Base-by-base conservation (phyloP, 2,888 invertebrate species). In the Antheraea assamensis region DNA sequence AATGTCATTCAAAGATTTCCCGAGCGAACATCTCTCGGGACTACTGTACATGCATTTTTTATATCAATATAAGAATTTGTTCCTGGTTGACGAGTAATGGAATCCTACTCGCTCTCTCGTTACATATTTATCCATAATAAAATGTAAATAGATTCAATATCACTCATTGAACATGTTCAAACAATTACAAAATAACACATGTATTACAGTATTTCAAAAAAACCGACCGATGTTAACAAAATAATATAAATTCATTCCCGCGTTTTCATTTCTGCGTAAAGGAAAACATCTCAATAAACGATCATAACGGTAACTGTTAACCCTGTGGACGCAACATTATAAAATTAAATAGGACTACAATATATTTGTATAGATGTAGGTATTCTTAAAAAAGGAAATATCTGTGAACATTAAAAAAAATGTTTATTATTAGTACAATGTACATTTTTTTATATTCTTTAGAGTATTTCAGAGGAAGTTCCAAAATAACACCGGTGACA, bases 1-100 rank as follows among this genome's bases (percentile, higher is more conserved):
- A 85, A 88, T 88, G 85, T 84, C 90, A 91, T 92, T 92, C 90
- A 92, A 85, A 89, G 90, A 90, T 91, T 92, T 92, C 82, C 88
- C 88, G 85, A 84, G 85, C 85, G 84, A 81, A 84, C 81, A 81
- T 85, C 85, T 81, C 85, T 78, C 82, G 79, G 68, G 82, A 81
- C 85, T 85, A 86, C 87, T 83, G 88, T 82, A 85, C 81, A 80
- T 81, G 78, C 81, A 84, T 83, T 90, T 92, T 92, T 87, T 87
- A 83, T 81, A 77, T 81, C 83, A 86, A 86, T 87, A 86, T 87
- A 88, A 87, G 90, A 91, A 90, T 91, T 87, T 88, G 92, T 94
- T 94, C 93, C 94, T 94, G 93, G 91, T 93, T 84, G 89, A 88
- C 92, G 80, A 82, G 87, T 81, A 71, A 77, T 83, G 87, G 91